These are phyloP conservation scores for Noctua pronuba DNA, from an alignment of 2,888 invertebrate species.

Conservation along the genomic window DNA sequence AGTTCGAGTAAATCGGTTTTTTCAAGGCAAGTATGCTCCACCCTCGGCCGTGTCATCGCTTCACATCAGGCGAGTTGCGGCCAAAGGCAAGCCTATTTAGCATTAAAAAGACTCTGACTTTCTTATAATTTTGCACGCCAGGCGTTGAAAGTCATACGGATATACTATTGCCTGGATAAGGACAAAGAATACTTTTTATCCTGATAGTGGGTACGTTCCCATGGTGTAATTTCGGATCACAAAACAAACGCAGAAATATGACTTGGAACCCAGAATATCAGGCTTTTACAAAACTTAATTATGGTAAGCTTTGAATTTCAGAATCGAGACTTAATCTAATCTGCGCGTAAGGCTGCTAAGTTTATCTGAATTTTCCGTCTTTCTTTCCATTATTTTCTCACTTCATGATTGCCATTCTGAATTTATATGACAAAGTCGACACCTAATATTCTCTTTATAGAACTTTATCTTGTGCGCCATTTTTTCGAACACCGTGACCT, in stretches of 20 bases:
- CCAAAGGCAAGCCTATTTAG: too few relatives aligned
- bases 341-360: neutral
- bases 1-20: too few relatives aligned
- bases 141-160: neutral
- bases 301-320: neutral
- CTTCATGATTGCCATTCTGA: slow-evolving; percentile 4
- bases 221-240: neutral
- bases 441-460: slow-evolving; percentile 25
- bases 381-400: slow-evolving; percentile 2
- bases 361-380: neutral
- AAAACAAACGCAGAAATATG: neutral
- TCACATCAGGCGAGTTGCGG: too few relatives aligned
- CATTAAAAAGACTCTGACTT: neutral
- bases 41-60: too few relatives aligned
- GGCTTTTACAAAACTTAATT: neutral
- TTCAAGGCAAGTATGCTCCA: too few relatives aligned
- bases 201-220: neutral
- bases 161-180: neutral
- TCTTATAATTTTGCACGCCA: neutral
- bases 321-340: neutral
- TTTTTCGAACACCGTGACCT: slow-evolving; percentile 63
- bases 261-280: neutral
- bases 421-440: slow-evolving; percentile 40
- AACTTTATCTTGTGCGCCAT: slow-evolving; percentile 38
- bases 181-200: neutral